These are phyloP conservation scores for Tiliacea aurago DNA, from an alignment of 2,888 invertebrate species.

Conservation along the genomic window DNA sequence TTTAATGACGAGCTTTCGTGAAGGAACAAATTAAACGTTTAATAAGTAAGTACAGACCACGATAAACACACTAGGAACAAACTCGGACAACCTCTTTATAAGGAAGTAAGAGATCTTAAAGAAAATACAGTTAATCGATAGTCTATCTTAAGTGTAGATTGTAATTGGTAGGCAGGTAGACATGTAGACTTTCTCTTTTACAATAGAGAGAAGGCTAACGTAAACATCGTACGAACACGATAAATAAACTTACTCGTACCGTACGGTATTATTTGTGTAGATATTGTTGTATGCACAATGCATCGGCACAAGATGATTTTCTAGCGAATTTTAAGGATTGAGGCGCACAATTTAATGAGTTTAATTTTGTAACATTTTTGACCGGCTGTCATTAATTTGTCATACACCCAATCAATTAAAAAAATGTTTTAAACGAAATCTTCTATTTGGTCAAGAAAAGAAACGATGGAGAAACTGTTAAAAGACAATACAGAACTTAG, in stretches of 20 bases:
- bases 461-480: neutral
- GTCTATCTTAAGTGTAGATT: constrained; percentile 42
- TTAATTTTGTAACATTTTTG: neutral
- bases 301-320: neutral
- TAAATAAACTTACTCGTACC: constrained; percentile 31
- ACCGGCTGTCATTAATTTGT: too few relatives aligned
- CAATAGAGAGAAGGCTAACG: constrained; percentile 32
- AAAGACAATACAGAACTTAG: neutral
- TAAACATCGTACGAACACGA: constrained; percentile 36
- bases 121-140: constrained; percentile 51
- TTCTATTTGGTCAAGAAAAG: too few relatives aligned
- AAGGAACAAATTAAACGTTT: constrained; percentile 25
- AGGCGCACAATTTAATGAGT: neutral
- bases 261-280: constrained; percentile 8
- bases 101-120: constrained; percentile 40
- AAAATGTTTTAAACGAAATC: too few relatives aligned
- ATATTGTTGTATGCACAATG: constrained; percentile 25
- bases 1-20: constrained; percentile 19
- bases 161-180: constrained; percentile 28
- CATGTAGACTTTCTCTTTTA: constrained; percentile 56
- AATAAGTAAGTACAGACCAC: constrained; percentile 13
- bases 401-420: neutral
- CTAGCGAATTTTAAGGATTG: constrained; percentile 6
- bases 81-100: constrained; percentile 32
- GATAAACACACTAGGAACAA: constrained; percentile 32